These are phyloP conservation scores for Polydrusus pterygomalis DNA, from an alignment of 2,888 invertebrate genomes.

Conservation along the genomic window DNA sequence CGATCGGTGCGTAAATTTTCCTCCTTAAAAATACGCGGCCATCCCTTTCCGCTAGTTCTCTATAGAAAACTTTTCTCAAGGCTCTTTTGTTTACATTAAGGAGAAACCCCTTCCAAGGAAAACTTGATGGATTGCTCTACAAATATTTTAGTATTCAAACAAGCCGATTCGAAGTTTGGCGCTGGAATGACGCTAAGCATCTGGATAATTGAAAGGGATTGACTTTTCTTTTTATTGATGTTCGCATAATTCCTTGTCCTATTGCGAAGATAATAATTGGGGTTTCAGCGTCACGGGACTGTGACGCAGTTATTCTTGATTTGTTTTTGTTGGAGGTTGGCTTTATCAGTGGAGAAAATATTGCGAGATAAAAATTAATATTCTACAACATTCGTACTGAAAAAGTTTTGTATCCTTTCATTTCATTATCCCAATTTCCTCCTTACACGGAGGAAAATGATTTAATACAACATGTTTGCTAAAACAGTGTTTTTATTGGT, in stretches of 20 bases:
- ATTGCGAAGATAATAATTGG: constrained; percentile 43
- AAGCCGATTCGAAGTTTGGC: constrained; percentile 65
- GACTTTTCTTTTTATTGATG: constrained; percentile 66
- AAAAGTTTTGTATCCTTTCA: too few species aligned
- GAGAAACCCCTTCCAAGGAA: constrained; percentile 54
- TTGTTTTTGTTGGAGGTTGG: constrained; percentile 19
- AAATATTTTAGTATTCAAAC: constrained; percentile 69
- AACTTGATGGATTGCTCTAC: constrained; percentile 68
- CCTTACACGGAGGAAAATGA: too few species aligned
- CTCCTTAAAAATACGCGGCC: constrained; percentile 37
- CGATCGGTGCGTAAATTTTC: constrained; percentile 49
- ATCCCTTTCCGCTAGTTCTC: constrained; percentile 32
- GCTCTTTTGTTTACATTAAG: constrained; percentile 52
- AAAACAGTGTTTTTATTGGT: too few species aligned
- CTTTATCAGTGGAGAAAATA: background rate
- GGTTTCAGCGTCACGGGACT: constrained; percentile 34
- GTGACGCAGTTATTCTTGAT: constrained; percentile 32
- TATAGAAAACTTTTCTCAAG: constrained; percentile 42
- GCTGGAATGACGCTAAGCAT: constrained; percentile 61
- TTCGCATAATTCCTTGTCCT: constrained; percentile 54
- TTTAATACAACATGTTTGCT: too few species aligned
- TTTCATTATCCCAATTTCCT: too few species aligned
- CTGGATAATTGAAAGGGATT: constrained; percentile 66
- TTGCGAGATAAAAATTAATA: too few species aligned
- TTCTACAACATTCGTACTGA: too few species aligned